Percentiles rank a stretch among this genome's conserved stretches.
Conservation (phyloP, 2,888 invertebrate species). For the Phengaris alcon region DNA sequence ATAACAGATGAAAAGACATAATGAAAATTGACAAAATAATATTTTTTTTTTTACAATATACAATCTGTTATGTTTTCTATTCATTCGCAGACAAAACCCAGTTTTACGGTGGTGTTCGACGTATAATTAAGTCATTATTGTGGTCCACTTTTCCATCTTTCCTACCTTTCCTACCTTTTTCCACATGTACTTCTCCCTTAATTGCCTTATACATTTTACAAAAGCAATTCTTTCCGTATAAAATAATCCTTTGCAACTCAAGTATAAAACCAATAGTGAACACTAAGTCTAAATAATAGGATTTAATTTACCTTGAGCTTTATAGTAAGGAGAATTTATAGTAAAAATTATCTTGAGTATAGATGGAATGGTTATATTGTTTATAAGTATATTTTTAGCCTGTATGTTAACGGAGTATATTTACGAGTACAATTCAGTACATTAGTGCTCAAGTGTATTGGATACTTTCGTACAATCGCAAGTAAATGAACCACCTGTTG, state of each 20-base stretch:
- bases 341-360: conserved; percentile 9
- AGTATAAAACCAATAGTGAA: background rate
- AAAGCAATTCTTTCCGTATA: conserved; percentile 13
- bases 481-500: too few relatives aligned
- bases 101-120: too few relatives aligned
- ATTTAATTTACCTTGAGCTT: conserved; percentile 6
- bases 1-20: too few relatives aligned
- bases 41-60: too few relatives aligned
- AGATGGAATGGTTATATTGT: background rate
- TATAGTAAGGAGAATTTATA: background rate
- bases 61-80: too few relatives aligned
- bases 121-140: background rate
- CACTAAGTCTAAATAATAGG: background rate
- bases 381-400: background rate
- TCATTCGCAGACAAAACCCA: too few relatives aligned
- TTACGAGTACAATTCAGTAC: background rate
- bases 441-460: too few relatives aligned
- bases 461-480: too few relatives aligned
- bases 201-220: conserved; percentile 2
- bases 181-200: background rate
- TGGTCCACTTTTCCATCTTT: background rate
- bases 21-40: too few relatives aligned
- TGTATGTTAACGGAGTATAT: background rate
- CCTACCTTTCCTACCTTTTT: background rate
- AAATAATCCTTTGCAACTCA: background rate